These are phyloP conservation scores for Agrypnia vestita DNA, from an alignment of 1,140 invertebrate species.

Conservation along the genomic window DNA sequence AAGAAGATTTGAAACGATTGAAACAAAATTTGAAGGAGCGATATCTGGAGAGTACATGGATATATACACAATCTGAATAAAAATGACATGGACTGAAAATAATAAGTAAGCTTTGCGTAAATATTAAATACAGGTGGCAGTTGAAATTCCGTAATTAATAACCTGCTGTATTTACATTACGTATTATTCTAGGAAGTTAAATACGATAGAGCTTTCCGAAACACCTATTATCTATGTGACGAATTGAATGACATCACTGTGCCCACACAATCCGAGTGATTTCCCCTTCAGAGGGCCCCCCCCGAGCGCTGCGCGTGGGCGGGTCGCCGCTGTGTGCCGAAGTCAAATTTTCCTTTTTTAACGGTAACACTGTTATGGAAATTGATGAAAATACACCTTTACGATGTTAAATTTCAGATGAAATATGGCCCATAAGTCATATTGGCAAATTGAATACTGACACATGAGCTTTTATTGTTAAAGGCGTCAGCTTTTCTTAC, in stretches of 20 bases:
- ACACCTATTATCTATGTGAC: background rate
- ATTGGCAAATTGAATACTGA: constrained; percentile 33
- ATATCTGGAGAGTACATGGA: too few relatives aligned
- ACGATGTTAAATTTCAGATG: constrained; percentile 27
- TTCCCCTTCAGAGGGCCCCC: background rate
- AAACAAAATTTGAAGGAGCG: too few relatives aligned
- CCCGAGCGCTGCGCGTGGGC: background rate
- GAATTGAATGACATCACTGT: background rate
- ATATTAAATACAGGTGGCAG: too few relatives aligned
- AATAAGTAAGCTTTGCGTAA: too few relatives aligned
- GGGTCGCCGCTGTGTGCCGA: background rate
- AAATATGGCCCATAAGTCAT: constrained; percentile 16
- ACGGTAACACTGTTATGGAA: background rate
- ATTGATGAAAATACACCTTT: constrained; percentile 19
- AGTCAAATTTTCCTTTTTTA: constrained; percentile 14
- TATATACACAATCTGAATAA: too few relatives aligned
- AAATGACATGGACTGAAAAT: too few relatives aligned
- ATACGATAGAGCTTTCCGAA: too few relatives aligned
- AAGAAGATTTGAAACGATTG: too few relatives aligned
- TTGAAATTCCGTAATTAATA: too few relatives aligned
- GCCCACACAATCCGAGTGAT: background rate
- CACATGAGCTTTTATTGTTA: background rate
- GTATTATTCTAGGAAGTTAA: too few relatives aligned
- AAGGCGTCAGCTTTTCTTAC: constrained; percentile 9
- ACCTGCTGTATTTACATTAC: too few relatives aligned